Evolutionary conservation across 2,888 invertebrate species (phyloP).

Genomic region (Chrysolina americana): DNA sequence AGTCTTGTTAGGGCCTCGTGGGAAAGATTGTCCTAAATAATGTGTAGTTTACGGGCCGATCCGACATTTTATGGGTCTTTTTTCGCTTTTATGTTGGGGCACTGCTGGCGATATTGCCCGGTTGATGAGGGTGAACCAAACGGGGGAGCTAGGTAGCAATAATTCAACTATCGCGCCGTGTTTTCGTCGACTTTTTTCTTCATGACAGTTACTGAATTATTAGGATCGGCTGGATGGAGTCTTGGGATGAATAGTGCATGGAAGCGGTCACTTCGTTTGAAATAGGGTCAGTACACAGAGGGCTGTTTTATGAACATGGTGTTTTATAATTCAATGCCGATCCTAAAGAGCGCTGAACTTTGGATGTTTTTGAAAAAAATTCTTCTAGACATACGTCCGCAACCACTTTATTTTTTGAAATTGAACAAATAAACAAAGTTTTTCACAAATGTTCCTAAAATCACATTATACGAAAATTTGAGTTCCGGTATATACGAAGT

Average conservation of each 20-base stretch:
- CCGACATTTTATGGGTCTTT: slow-evolving; percentile 43
- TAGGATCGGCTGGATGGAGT: neutral
- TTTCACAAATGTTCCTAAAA: too few species aligned
- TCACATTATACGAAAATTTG: too few species aligned
- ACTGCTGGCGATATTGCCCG: slow-evolving; percentile 28
- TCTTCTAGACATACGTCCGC: too few species aligned
- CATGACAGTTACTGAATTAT: slow-evolving; percentile 11
- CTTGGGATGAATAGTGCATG: neutral
- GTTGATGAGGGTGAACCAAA: neutral
- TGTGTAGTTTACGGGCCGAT: slow-evolving; percentile 47
- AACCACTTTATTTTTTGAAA: too few species aligned
- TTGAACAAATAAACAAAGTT: too few species aligned
- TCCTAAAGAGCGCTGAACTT: too few species aligned
- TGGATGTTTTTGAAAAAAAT: too few species aligned
- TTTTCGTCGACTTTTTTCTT: slow-evolving; percentile 13
- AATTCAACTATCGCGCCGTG: neutral
- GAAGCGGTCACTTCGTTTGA: neutral
- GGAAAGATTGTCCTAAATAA: slow-evolving; percentile 46
- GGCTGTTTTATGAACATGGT: neutral
- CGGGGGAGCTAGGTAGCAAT: neutral
- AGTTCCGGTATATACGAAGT: too few species aligned
- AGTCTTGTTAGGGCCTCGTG: slow-evolving; percentile 35
- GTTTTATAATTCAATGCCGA: too few species aligned
- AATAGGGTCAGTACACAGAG: neutral
- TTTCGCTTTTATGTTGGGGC: slow-evolving; percentile 17